phyloP scores from a whole-genome alignment of 2,888 invertebrate genomes.

The Parascotia fuliginaria region DNA sequence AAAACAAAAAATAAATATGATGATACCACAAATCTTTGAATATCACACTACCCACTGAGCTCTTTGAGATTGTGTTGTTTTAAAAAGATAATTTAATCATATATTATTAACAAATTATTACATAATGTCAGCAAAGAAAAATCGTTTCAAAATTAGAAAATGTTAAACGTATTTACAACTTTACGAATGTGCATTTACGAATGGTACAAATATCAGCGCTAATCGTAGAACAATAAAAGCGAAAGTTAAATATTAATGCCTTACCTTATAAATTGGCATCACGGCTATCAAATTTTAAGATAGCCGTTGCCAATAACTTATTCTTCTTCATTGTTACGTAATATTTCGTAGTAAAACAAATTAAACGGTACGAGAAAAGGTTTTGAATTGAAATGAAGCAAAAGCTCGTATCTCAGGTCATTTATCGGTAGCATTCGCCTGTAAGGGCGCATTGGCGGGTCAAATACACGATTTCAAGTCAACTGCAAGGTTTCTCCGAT shows the following conservation, averaged over 20 bases:
- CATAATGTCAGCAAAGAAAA: too few relatives aligned
- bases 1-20: too few relatives aligned
- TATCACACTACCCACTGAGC: too few relatives aligned
- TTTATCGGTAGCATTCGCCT: conserved; percentile 10
- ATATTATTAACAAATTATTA: too few relatives aligned
- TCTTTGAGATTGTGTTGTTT: too few relatives aligned
- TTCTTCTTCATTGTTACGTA: conserved; percentile 3
- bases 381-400: neutral
- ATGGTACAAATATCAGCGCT: neutral
- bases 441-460: conserved; percentile 39
- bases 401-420: conserved; percentile 5
- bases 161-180: too few relatives aligned
- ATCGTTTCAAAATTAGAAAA: too few relatives aligned
- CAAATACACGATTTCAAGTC: conserved; percentile 46
- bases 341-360: neutral
- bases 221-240: conserved; percentile 3
- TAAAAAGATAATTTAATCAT: too few relatives aligned
- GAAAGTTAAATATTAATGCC: conserved; percentile 5
- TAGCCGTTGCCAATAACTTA: conserved; percentile 1
- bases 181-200: neutral
- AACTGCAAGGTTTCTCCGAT: conserved; percentile 46
- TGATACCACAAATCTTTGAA: too few relatives aligned
- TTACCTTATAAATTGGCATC: neutral
- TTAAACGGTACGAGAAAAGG: neutral
- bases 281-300: conserved; percentile 5